Evolutionary conservation across 2,113 vertebrate species (phyloP), one percentile per base, ranked within the genome.

Genomic region (Phylloscopus trochiloides): DNA sequence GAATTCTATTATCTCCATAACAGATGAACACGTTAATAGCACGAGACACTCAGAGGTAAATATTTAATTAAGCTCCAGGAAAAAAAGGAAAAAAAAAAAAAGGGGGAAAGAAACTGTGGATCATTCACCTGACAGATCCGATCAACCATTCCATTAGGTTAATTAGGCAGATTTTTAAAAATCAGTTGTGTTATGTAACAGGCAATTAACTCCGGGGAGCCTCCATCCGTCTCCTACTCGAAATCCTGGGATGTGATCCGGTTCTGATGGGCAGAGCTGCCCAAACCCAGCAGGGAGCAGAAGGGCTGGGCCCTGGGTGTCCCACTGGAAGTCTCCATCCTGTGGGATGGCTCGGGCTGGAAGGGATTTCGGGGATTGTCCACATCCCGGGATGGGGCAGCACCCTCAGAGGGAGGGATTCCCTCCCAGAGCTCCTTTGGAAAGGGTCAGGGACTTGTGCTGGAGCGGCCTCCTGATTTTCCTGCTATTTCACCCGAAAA

Each of bases 401-500:
- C 40, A 40, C 43, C n/a, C 29, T 17, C 18, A 28, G 38, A 22
- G 48, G 14, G 8, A n/a, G 32, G 38, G 26, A 19, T 32, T 32
- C 51, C 62, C n/a, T 55, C 16, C 10, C 42, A 51, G 51, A 6
- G 22, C 10, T 18, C 26, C 43, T 18, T 43, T 43, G 43, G 43
- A 17, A 43, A 43, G 43, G 17, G 43, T 17, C 43, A 43, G 42
- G 38, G 38, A 68, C 80, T 96, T 22, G 28, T 6, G 58, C 45
- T 50, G 48, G 48, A 40, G 38, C 10, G 38, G 38, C 38, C 38
- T 40, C 38, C 40, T 40, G 40, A 14, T 98, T 97, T 97, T 95
- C 96, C 94, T 90, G 94, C 94, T 76, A 93, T 98, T 97, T 97
- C 88, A 95, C 93, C 98, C 97, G 70, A 97, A 97, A 98, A 90